These are phyloP conservation scores for Anthoscopus minutus DNA, from an alignment of 2,113 vertebrate species.

Conservation along the genomic window DNA sequence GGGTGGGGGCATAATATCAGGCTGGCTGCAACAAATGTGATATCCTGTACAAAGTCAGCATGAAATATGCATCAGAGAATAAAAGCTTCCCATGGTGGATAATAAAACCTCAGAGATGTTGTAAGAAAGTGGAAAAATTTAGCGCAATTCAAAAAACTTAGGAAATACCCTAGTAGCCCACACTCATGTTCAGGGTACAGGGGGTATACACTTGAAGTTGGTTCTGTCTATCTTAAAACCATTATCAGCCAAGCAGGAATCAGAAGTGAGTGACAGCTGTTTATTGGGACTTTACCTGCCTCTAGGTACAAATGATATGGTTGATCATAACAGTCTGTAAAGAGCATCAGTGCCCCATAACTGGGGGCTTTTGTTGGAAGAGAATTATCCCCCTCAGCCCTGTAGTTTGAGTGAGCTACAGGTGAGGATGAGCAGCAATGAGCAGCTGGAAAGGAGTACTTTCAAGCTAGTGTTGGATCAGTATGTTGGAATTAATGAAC, in stretches of 20 bases:
- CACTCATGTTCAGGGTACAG: background rate
- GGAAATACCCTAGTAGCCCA: background rate
- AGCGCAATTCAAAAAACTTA: background rate
- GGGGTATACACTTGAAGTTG: background rate
- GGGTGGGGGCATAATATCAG: background rate
- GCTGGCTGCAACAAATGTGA: background rate
- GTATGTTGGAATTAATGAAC: background rate
- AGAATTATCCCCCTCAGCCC: background rate
- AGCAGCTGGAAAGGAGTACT: background rate
- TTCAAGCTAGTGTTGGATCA: background rate
- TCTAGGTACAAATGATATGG: background rate
- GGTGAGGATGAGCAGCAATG: background rate
- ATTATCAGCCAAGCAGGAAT: background rate
- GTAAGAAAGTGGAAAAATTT: background rate
- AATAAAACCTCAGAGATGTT: background rate
- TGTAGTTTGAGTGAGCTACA: background rate
- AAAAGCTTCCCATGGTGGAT: background rate
- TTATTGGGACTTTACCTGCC: background rate
- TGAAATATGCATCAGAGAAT: background rate
- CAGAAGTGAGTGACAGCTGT: background rate
- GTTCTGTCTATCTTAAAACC: background rate
- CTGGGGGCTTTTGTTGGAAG: background rate
- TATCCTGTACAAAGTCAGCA: background rate
- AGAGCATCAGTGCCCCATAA: background rate
- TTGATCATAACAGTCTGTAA: background rate